Evolutionary conservation across 2,888 invertebrate species (phyloP), one percentile per base, ranked within the genome.

Genomic region (Drosophila antonietae): DNA sequence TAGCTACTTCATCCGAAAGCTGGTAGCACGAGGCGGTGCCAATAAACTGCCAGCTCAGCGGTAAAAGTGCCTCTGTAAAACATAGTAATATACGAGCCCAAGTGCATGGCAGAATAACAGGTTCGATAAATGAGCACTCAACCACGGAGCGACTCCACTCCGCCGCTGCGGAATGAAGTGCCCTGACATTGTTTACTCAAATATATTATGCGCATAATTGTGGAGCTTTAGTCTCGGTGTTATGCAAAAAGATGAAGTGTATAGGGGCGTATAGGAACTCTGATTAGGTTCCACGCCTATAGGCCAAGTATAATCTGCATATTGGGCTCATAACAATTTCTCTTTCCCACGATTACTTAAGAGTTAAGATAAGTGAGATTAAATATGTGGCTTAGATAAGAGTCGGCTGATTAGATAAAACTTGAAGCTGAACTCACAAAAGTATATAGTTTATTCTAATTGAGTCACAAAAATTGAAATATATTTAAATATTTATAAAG

Each of bases 121-220:
- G 86, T 78, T 83, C 77, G 59, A 59, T 78, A 81, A 84, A 70
- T 77, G 65, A 68, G 59, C 62, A 61, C n/a, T 44, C 49, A 20
- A 41, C 20, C 69, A 20, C 31, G 14, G 68, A 47, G 33, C 14
- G 20, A 49, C 52, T 41, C 28, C 18, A 46, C 43, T 37, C 56
- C 49, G 37, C 23, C 37, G 23, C 6, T 12, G 23, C n/a, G 49
- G 31, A 49, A 31, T n/a, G 31, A n/a, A 49, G 49, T 35, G 35
- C 51, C 59, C 49, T 57, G 57, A 43, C 47, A 57, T 67, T 69
- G 75, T 71, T 75, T 73, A 62, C 79, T 71, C 69, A 66, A 89
- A 83, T 75, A 84, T 78, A 84, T 75, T 69, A 89, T 87, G 85
- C 70, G 68, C 85, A 83, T 82, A 89, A 79, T 73, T 87, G 81